Conservation (phyloP, 2,888 invertebrate genomes). For the Leptinotarsa peninsularis region DNA sequence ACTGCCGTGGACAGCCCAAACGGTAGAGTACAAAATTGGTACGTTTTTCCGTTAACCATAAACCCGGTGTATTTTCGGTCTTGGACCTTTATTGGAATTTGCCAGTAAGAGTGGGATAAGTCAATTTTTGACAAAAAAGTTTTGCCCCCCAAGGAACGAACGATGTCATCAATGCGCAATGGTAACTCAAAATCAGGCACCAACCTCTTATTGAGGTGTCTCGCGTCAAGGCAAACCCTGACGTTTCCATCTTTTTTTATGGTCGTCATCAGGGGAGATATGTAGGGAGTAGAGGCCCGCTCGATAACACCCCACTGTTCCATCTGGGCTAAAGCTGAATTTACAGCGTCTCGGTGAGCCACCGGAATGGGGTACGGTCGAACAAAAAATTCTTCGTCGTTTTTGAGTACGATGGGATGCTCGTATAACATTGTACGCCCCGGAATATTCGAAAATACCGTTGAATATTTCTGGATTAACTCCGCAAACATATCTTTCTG, state of each 20-base stretch:
- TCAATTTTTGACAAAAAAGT: no score
- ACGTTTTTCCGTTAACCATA: no score
- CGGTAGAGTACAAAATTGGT: no score
- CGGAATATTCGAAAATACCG: conserved; percentile 15
- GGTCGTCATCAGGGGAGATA: conserved; percentile 51
- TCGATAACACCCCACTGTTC: conserved; percentile 50
- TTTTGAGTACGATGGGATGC: conserved; percentile 18
- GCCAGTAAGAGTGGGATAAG: no score
- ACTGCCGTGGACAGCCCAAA: no score
- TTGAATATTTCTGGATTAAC: conserved; percentile 1
- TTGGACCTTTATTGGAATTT: no score
- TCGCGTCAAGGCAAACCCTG: conserved; percentile 53
- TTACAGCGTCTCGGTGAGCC: conserved; percentile 25
- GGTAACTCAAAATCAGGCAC: no score
- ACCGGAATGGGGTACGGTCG: conserved; percentile 8
- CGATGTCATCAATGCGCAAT: no score
- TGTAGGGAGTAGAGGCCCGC: conserved; percentile 49
- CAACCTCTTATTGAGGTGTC: no score
- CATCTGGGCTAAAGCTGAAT: conserved; percentile 5
- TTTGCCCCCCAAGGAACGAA: no score
- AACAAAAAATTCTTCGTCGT: conserved; percentile 18
- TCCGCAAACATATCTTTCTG: background rate
- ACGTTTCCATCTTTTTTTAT: conserved; percentile 51
- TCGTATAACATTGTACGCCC: conserved; percentile 19
- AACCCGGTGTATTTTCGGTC: no score